Evolutionary conservation across 2,888 invertebrate species (phyloP).

Genomic region (Agriopis marginaria): DNA sequence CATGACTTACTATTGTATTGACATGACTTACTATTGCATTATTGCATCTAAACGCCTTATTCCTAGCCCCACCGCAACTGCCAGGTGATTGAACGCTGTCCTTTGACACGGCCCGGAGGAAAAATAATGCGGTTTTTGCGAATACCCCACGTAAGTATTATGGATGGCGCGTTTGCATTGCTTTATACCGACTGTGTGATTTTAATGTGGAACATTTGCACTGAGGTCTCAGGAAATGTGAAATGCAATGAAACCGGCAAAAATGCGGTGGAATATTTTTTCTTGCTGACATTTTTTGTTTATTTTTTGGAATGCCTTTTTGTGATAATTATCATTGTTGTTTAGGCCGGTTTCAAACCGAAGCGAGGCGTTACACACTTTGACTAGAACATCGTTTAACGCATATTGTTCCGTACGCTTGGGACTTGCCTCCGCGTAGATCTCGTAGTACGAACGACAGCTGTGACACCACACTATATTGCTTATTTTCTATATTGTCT

Average conservation of each 20-base stretch:
- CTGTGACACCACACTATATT: too few species aligned
- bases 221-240: slow-evolving; percentile 16
- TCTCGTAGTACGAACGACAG: too few species aligned
- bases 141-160: slow-evolving; percentile 70
- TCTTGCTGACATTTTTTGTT: neutral
- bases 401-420: too few species aligned
- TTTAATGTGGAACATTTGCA: slow-evolving; percentile 49
- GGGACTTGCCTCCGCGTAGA: too few species aligned
- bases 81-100: slow-evolving; percentile 80
- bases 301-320: neutral
- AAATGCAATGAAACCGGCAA: slow-evolving; percentile 8
- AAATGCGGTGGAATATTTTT: neutral
- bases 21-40: neutral
- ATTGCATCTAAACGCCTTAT: slow-evolving; percentile 30
- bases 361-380: too few species aligned
- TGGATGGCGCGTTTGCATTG: slow-evolving; percentile 60
- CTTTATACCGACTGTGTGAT: slow-evolving; percentile 51
- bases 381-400: too few species aligned
- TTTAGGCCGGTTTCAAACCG: too few species aligned
- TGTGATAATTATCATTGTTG: too few species aligned
- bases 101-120: slow-evolving; percentile 76
- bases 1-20: neutral
- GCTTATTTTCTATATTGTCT: too few species aligned
- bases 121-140: slow-evolving; percentile 77
- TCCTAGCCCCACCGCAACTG: slow-evolving; percentile 59